These are phyloP conservation scores for Metacarcinus magister DNA, from an alignment of 2,888 invertebrate genomes.

Conservation along the genomic window DNA sequence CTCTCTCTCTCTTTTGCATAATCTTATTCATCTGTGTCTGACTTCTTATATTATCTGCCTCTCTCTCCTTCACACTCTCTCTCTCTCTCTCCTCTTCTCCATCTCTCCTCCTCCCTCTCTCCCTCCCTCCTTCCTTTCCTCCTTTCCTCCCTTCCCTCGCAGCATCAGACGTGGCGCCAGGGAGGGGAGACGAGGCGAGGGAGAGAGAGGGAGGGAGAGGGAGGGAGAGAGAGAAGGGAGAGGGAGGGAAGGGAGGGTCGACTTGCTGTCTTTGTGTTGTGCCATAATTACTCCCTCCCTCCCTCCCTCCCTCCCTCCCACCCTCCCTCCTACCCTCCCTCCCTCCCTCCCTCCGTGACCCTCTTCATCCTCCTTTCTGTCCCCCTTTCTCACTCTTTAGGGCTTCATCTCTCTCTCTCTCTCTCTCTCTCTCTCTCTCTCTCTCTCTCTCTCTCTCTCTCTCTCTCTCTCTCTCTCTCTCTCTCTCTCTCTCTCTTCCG, in stretches of 20 bases:
- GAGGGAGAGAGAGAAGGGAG: background rate
- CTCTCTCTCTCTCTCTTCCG: background rate
- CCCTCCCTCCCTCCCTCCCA: background rate
- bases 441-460: too few relatives aligned
- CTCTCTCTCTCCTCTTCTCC: slow-evolving; percentile 46
- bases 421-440: too few relatives aligned
- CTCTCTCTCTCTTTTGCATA: background rate
- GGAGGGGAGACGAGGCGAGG: background rate
- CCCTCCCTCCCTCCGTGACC: background rate
- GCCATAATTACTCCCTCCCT: slow-evolving; percentile 38
- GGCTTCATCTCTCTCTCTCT: background rate
- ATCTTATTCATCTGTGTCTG: background rate
- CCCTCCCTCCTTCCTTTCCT: background rate
- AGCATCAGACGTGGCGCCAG: slow-evolving; percentile 18
- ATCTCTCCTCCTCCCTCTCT: background rate
- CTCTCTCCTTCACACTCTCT: slow-evolving; percentile 32
- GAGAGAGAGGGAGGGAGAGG: too few relatives aligned
- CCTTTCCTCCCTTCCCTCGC: background rate
- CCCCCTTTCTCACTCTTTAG: background rate
- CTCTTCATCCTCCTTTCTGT: slow-evolving; percentile 33
- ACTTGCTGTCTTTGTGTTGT: slow-evolving; percentile 47
- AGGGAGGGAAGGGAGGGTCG: background rate
- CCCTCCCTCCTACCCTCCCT: background rate
- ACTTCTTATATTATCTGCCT: background rate
- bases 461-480: background rate